Base-by-base conservation (phyloP, 2,113 vertebrate species). In the Neofelis nebulosa region DNA sequence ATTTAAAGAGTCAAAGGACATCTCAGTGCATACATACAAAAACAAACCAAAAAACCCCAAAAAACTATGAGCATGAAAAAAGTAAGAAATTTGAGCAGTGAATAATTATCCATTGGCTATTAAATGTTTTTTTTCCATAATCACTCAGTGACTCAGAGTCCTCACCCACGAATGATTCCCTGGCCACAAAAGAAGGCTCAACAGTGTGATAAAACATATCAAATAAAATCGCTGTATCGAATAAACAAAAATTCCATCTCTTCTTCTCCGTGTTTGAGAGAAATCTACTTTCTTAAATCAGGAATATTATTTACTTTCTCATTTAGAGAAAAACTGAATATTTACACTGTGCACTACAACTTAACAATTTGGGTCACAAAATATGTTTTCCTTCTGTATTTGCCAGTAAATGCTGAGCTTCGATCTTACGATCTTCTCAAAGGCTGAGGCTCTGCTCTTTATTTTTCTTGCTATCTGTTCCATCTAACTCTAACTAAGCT, bases 381-480 rank as follows among this genome's bases (percentile, higher is more conserved):
- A 76, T 9, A 66, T 66, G 55, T 61, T 95, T 92, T 89, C 23
- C 38, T 96, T 65, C 41, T 87, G 45, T 80, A 84, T 94, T 97
- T 96, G 79, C 76, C 83, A 65, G n/a, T 92, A 95, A 92, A 87
- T 97, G 93, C 86, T 97, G 84, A 68, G 96, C 94, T 86, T 48
- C 31, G 85, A 68, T 87, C 55, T 38, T 31, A 63, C 57, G 96
- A 89, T 76, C 78, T 93, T 97, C 98, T 95, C 79, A 86, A 90
- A 97, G 84, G 16, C 52, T 33, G 74, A 69, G 82, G 48, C 19
- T 52, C 73, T 81, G 12, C 50, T 96, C 13, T 91, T 23, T 92
- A 71, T 93, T 82, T 95, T 78, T 31, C 52, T 83, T 52, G 45
- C 71, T 96, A n/a, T 55, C 27, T 19, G 63, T n/a, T 88, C 31